A percentile compares a stretch with the other conserved stretches of the same genome.
phyloP scores from a whole-genome alignment of 2,888 invertebrate species.

The Drosophila meridionalis region DNA sequence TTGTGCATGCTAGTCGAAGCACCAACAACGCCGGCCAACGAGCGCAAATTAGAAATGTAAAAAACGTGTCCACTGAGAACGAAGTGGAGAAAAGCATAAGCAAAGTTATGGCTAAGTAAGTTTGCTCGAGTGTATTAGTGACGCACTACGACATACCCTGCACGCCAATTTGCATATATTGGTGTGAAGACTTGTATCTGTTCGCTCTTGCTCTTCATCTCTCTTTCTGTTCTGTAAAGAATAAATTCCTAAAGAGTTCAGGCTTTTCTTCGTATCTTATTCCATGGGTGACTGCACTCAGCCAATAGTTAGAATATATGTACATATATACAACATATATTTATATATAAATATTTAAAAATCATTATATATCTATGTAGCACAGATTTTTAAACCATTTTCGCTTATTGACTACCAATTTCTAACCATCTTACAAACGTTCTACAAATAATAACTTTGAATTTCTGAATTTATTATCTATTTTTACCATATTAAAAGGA shows the following conservation, averaged over 20 bases:
- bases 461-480: no score
- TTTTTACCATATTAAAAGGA: no score
- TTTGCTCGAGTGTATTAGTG: background rate
- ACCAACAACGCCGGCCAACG: constrained; percentile 17
- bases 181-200: background rate
- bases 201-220: background rate
- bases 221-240: background rate
- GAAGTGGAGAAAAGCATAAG: constrained; percentile 14
- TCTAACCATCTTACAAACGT: background rate
- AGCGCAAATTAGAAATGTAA: constrained; percentile 69
- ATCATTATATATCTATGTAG: background rate
- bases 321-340: background rate
- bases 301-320: background rate
- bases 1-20: constrained; percentile 16
- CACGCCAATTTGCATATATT: background rate
- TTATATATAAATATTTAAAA: background rate
- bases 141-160: background rate
- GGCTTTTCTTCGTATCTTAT: background rate
- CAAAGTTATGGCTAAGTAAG: constrained; percentile 6
- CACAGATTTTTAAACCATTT: background rate
- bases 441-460: no score
- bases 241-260: background rate
- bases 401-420: background rate
- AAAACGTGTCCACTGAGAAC: constrained; percentile 57
- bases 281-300: background rate